Conservation (phyloP, 2,888 invertebrate species). For the Drosophila mulleri region DNA sequence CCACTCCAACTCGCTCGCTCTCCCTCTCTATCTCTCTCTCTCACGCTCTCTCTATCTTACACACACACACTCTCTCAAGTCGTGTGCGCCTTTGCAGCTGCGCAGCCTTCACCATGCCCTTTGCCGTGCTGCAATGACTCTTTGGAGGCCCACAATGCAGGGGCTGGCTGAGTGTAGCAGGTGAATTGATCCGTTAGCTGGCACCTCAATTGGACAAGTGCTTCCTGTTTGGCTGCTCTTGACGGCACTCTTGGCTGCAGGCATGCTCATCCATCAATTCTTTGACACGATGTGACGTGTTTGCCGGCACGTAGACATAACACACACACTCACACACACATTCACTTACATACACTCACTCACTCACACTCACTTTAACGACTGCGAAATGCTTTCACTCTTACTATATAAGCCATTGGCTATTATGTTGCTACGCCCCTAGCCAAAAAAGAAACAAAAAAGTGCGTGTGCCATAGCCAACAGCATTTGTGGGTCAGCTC, state of each 20-base stretch:
- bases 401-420: constrained; percentile 55
- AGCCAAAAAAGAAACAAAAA: constrained; percentile 28
- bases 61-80: background rate
- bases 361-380: constrained; percentile 21
- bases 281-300: constrained; percentile 58
- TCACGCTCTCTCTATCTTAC: too few relatives aligned
- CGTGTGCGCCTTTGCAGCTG: constrained; percentile 21
- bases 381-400: constrained; percentile 76
- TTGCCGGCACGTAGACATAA: constrained; percentile 73
- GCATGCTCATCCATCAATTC: constrained; percentile 24
- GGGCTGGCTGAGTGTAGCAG: constrained; percentile 25
- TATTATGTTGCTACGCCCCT: constrained; percentile 13
- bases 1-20: constrained; percentile 37
- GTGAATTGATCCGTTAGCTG: constrained; percentile 33
- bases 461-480: constrained; percentile 32
- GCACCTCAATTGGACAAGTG: constrained; percentile 43
- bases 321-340: constrained; percentile 22
- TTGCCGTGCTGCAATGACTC: background rate
- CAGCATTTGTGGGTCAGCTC: constrained; percentile 59
- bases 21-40: background rate
- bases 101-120: constrained; percentile 26
- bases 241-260: constrained; percentile 11
- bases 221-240: constrained; percentile 59
- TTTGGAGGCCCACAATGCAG: constrained; percentile 1
- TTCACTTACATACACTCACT: constrained; percentile 5